These are phyloP conservation scores for Plebejus argus DNA, from an alignment of 2,888 invertebrate genomes.

Conservation along the genomic window DNA sequence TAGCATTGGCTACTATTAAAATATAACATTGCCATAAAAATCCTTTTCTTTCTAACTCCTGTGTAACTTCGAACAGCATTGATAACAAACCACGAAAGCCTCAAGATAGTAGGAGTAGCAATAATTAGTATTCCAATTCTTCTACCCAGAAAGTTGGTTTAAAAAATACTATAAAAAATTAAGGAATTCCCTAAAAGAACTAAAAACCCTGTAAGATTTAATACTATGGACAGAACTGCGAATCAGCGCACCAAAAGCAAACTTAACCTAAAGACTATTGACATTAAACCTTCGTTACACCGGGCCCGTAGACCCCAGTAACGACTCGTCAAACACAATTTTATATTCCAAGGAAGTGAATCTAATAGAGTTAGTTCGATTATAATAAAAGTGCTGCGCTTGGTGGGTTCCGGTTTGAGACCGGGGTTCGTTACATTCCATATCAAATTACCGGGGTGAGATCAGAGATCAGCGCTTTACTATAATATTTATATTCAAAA, in stretches of 20 bases:
- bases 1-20: too few species aligned
- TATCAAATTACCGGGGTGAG: conserved; percentile 6
- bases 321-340: conserved; percentile 24
- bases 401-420: background rate
- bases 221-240: background rate
- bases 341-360: conserved; percentile 24
- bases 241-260: background rate
- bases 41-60: too few species aligned
- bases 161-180: too few species aligned
- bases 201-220: too few species aligned
- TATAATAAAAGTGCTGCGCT: conserved; percentile 17
- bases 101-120: too few species aligned
- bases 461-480: too few species aligned
- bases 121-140: too few species aligned
- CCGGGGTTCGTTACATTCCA: conserved; percentile 19
- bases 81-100: too few species aligned
- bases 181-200: too few species aligned
- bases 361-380: conserved; percentile 25
- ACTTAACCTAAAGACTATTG: background rate
- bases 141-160: too few species aligned
- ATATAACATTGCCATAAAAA: too few species aligned
- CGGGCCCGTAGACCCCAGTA: background rate
- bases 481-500: background rate
- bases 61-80: too few species aligned
- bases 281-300: conserved; percentile 19